phyloP scores from a whole-genome alignment of 2,888 invertebrate species.

The Ariolimax columbianus region DNA sequence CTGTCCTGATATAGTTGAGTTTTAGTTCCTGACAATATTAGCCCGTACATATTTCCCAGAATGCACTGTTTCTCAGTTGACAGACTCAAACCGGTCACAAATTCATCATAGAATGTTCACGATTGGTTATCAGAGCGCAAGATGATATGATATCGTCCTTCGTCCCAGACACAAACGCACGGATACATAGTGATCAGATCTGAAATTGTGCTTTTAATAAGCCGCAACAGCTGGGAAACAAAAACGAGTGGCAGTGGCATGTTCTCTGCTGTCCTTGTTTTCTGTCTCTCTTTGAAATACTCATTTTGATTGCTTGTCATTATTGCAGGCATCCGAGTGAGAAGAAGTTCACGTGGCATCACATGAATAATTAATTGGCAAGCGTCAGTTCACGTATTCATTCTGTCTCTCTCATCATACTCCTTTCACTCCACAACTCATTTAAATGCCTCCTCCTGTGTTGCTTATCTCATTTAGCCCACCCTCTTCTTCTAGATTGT shows the following conservation, averaged over 20 bases:
- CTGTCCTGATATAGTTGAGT: too few species aligned
- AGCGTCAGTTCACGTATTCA: background rate
- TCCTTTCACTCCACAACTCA: background rate
- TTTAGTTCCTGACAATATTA: too few species aligned
- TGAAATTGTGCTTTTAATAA: background rate
- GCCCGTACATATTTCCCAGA: too few species aligned
- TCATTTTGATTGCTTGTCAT: conserved; percentile 24
- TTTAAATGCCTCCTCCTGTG: background rate
- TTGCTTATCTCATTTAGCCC: background rate
- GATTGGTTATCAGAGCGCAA: background rate
- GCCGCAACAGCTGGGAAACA: background rate
- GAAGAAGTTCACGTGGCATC: background rate
- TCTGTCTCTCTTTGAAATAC: background rate
- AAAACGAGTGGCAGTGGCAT: background rate
- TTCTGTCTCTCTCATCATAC: background rate
- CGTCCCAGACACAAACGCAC: background rate
- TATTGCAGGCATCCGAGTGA: background rate
- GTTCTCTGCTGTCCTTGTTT: background rate
- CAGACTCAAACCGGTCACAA: background rate
- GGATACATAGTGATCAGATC: background rate
- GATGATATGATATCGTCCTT: background rate
- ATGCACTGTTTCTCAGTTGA: background rate
- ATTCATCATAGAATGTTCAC: background rate
- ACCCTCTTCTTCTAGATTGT: background rate
- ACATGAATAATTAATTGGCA: conserved; percentile 23